phyloP scores from a whole-genome alignment of 2,888 invertebrate genomes.

The Synergus gifuensis region DNA sequence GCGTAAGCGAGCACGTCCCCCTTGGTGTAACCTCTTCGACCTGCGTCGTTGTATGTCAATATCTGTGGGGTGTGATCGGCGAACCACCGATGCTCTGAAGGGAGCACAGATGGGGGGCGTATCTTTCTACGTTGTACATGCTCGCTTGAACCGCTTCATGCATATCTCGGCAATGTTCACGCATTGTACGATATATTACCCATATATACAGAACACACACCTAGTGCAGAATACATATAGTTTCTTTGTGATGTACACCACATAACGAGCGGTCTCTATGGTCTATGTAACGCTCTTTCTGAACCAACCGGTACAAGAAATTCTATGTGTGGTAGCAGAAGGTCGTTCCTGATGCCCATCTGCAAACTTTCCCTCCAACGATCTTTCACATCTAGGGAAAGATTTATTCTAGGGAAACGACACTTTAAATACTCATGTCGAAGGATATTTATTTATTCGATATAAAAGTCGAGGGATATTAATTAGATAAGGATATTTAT shows the following conservation, averaged over 20 bases:
- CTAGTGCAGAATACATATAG: background rate
- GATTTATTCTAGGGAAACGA: background rate
- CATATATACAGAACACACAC: background rate
- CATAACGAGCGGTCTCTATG: background rate
- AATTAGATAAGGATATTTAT: background rate
- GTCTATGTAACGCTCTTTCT: background rate
- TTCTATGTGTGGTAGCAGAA: background rate
- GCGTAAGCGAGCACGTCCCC: constrained; percentile 52
- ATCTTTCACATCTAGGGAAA: background rate
- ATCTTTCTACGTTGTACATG: constrained; percentile 58
- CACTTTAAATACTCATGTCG: background rate
- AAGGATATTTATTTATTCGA: background rate
- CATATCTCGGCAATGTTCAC: constrained; percentile 48
- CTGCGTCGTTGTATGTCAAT: constrained; percentile 55
- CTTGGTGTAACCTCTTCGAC: constrained; percentile 61
- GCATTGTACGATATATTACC: background rate
- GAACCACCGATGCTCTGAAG: constrained; percentile 50
- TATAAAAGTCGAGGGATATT: background rate
- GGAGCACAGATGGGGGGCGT: constrained; percentile 74
- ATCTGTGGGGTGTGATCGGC: constrained; percentile 51
- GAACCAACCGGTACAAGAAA: background rate
- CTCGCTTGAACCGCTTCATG: constrained; percentile 46
- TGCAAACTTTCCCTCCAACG: background rate
- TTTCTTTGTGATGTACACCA: background rate
- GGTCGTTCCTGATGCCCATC: background rate